A percentile compares a stretch with the other conserved stretches of the same genome.
phyloP scores from a whole-genome alignment of 1,140 invertebrate genomes.

The Bombus consobrinus region DNA sequence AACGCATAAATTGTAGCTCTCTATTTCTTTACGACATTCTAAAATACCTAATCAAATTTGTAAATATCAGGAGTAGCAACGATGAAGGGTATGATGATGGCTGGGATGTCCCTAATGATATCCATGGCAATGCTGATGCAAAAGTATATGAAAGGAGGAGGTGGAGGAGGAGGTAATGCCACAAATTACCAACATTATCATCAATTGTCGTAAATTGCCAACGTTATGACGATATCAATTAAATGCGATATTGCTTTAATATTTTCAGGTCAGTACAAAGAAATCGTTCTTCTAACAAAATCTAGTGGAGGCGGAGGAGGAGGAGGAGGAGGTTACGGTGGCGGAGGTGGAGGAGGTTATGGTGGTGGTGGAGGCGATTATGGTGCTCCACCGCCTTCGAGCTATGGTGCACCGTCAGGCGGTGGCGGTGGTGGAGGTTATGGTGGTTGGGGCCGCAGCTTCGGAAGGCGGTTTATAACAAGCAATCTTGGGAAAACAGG shows the following conservation, averaged over 20 bases:
- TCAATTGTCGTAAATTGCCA: not conserved
- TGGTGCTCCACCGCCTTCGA: conserved; percentile 56
- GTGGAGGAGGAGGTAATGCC: conserved; percentile 66
- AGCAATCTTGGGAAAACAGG: not conserved
- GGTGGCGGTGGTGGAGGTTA: conserved; percentile 59
- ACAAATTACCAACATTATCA: not conserved
- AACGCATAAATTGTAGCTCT: conserved; percentile 30
- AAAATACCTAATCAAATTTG: conserved; percentile 40
- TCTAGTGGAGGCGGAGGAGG: conserved; percentile 38
- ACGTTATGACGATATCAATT: not conserved
- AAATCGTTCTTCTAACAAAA: conserved; percentile 78
- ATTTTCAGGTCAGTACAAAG: conserved; percentile 71
- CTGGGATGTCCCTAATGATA: conserved; percentile 84
- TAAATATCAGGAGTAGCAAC: conserved; percentile 82
- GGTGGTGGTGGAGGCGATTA: conserved; percentile 57
- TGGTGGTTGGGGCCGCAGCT: conserved; percentile 77
- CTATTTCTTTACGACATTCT: not conserved
- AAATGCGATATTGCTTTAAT: not conserved
- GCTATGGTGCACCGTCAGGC: conserved; percentile 55
- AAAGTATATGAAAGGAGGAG: conserved; percentile 83
- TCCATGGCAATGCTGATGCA: conserved; percentile 84
- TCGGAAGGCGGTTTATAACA: conserved; percentile 65
- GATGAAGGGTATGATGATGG: conserved; percentile 85
- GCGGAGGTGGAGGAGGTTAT: conserved; percentile 40
- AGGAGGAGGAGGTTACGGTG: not conserved